Conservation (phyloP, 2,113 vertebrate genomes). For the Tupaia tana region DNA sequence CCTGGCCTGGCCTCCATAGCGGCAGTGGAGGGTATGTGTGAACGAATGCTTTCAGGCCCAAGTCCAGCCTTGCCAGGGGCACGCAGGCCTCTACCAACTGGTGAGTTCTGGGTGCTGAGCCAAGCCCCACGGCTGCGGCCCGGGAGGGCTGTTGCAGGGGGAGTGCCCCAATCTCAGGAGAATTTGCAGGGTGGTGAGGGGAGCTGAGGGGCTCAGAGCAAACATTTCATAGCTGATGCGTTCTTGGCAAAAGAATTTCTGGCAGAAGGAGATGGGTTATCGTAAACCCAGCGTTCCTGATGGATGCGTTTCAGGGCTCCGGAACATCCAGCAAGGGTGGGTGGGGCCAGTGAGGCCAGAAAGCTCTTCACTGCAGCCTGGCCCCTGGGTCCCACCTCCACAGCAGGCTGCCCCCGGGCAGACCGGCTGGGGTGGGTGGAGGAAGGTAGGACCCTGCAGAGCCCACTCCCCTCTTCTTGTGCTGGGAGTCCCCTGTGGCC, state of each 20-base stretch:
- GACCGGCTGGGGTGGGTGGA: not conserved
- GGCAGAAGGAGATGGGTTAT: slow-evolving; percentile 46
- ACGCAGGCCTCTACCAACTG: not conserved
- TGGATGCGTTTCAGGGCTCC: not conserved
- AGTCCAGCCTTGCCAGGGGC: slow-evolving; percentile 9
- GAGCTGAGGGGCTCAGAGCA: slow-evolving; percentile 90
- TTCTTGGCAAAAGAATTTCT: slow-evolving; percentile 85
- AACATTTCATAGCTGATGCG: slow-evolving; percentile 96
- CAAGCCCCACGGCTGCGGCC: not conserved
- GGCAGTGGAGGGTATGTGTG: not conserved
- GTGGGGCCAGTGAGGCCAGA: not conserved
- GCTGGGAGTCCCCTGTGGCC: not conserved
- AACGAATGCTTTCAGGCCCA: not conserved
- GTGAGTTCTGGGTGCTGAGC: not conserved
- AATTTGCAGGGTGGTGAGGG: not conserved
- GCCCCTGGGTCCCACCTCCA: not conserved
- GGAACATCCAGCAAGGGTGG: not conserved
- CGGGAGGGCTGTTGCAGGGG: not conserved
- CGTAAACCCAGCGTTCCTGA: slow-evolving; percentile 44
- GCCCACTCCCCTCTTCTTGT: not conserved
- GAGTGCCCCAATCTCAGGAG: not conserved
- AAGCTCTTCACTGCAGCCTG: not conserved
- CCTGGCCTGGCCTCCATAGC: not conserved
- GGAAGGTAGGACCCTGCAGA: not conserved
- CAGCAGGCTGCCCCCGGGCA: not conserved